Conservation (phyloP, 2,797 vertebrate genomes). For the Paedocypris micromegethes region DNA sequence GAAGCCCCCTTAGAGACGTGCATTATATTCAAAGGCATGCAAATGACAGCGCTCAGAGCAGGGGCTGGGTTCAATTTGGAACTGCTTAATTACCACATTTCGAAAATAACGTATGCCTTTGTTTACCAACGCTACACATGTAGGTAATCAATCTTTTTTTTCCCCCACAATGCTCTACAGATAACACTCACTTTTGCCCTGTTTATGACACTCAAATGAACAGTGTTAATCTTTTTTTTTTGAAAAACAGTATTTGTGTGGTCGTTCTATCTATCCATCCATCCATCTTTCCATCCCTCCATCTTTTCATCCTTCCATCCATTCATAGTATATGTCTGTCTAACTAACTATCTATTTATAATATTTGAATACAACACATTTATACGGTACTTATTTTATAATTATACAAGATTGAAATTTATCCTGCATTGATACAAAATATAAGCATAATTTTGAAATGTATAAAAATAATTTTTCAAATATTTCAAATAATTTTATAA, state of each 20-base stretch:
- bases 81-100: slow-evolving; percentile 79
- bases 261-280: background rate
- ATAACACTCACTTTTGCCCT: slow-evolving; percentile 48
- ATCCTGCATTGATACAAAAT: no score
- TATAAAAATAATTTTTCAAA: no score
- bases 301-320: no score
- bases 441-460: no score
- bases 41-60: slow-evolving; percentile 73
- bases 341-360: no score
- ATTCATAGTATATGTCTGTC: no score
- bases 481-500: no score
- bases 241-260: slow-evolving; percentile 1
- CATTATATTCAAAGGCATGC: slow-evolving; percentile 78
- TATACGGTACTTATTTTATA: no score
- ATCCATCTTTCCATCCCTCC: no score
- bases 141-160: slow-evolving; percentile 42
- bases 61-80: slow-evolving; percentile 70
- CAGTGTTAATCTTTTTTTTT: background rate
- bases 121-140: slow-evolving; percentile 66
- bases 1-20: slow-evolving; percentile 72
- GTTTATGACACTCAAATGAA: slow-evolving; percentile 36
- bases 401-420: no score
- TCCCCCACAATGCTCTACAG: slow-evolving; percentile 34
- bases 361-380: no score
- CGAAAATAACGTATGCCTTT: slow-evolving; percentile 76